Evolutionary conservation across 2,113 vertebrate species (phyloP), one percentile per base, ranked within the genome.

Genomic region (Odontophorus gujanensis): DNA sequence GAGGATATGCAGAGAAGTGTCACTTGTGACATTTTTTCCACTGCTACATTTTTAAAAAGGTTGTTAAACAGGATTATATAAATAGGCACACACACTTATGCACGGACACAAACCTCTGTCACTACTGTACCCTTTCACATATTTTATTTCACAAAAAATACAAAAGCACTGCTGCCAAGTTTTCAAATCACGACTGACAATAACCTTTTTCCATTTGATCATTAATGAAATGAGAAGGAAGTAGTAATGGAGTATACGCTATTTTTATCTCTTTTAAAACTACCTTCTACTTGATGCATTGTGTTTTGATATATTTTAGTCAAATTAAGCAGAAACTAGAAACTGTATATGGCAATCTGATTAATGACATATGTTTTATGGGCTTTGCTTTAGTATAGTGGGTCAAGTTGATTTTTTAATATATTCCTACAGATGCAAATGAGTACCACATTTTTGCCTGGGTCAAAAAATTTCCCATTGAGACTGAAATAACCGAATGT

Each of bases 331-430:
- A 85, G 58, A 90, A 48, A 17, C 45, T 92, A 74, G 62, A 74
- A 95, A 72, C 79, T 51, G 67, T 75, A 47, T 59, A 89, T 26
- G 50, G 85, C 63, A 94, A 92, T 78, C 79, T 95, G 91, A 92
- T 93, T 93, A 93, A 91, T 71, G 81, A 48, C 82, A 85, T 77
- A 73, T 89, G 93, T 96, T 96, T 90, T 94, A 96, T 92, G 69
- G 47, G 69, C 75, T 91, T 92, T 91, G 87, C 89, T 96, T 95
- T 40, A 85, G 72, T 50, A 74, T 47, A 77, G 47, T 73, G 66
- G 86, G 84, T 79, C 78, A 73, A 83, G 94, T 65, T 91, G 83
- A 84, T 45, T 85, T 95, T 95, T 81, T 51, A 90, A 93, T 81
- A 51, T 59, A 72, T 91, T 92, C 76, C 85, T 78, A 34, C 67